Percentiles rank a stretch among this genome's conserved stretches.
Conservation (phyloP, 2,113 vertebrate genomes). For the Amphilophus citrinellus region DNA sequence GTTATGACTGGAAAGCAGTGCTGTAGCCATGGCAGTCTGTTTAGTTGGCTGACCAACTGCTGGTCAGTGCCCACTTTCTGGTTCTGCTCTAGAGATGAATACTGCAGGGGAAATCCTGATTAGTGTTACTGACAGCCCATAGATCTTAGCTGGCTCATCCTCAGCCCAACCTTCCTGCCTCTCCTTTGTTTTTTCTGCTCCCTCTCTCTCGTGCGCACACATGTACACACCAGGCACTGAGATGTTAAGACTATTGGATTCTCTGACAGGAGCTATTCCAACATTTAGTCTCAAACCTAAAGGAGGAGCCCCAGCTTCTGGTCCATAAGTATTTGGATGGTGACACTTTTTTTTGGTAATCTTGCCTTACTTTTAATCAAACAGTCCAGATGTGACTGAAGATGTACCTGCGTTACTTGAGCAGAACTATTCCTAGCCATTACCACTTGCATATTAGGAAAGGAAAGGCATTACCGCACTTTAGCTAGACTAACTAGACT, state of each 20-base stretch:
- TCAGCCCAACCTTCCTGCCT: conserved; percentile 5
- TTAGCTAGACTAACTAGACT: not conserved
- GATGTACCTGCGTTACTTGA: not conserved
- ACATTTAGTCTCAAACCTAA: not conserved
- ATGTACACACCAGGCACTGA: not conserved
- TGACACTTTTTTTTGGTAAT: not conserved
- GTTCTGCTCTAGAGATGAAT: conserved; percentile 71
- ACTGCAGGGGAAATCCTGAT: conserved; percentile 68
- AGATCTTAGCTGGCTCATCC: conserved; percentile 64
- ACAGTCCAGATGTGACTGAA: too few species aligned
- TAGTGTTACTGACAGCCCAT: conserved; percentile 75
- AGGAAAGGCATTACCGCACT: not conserved
- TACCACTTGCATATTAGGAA: not conserved
- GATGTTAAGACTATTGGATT: not conserved
- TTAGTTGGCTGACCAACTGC: conserved; percentile 40
- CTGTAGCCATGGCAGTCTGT: conserved; percentile 33
- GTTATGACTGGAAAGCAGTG: conserved; percentile 6
- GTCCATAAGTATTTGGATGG: not conserved
- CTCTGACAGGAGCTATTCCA: not conserved
- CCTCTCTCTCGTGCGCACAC: not conserved
- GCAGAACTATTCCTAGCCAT: not conserved
- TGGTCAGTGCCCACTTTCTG: conserved; percentile 54
- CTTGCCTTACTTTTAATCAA: too few species aligned
- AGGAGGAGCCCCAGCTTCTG: not conserved
- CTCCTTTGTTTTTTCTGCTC: conserved; percentile 32